Conservation (phyloP, 2,797 vertebrate genomes). For the Somateria mollissima region DNA sequence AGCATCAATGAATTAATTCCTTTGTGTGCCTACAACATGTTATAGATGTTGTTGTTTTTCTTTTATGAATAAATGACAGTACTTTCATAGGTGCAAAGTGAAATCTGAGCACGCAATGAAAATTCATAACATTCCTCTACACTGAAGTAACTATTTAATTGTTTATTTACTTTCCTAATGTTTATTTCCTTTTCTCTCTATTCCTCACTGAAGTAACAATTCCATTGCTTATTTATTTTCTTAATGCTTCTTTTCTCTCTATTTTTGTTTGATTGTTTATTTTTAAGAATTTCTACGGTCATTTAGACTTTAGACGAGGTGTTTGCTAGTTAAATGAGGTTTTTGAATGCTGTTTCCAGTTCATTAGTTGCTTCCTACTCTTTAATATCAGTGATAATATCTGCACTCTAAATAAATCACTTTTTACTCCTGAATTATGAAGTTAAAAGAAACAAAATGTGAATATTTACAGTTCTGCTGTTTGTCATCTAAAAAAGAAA, state of each 20-base stretch:
- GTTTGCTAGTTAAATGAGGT: background rate
- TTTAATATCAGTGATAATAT: background rate
- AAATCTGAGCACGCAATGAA: background rate
- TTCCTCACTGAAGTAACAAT: background rate
- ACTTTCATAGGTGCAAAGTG: background rate
- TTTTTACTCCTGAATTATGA: background rate
- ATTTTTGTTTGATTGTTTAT: background rate
- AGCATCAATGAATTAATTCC: background rate
- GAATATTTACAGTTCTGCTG: background rate
- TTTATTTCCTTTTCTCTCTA: background rate
- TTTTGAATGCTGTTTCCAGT: background rate
- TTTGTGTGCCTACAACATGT: background rate
- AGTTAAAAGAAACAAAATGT: background rate
- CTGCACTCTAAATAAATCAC: background rate
- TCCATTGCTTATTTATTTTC: background rate
- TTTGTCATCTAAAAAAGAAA: background rate
- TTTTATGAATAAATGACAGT: background rate
- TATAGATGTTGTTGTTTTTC: background rate
- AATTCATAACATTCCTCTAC: background rate
- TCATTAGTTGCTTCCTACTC: background rate
- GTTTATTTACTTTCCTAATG: background rate
- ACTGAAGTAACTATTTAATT: background rate
- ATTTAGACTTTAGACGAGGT: background rate
- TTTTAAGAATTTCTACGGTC: background rate
- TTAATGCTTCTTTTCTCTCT: background rate